Evolutionary conservation across 2,797 vertebrate genomes (phyloP).

Genomic region (Propithecus deckenii): DNA sequence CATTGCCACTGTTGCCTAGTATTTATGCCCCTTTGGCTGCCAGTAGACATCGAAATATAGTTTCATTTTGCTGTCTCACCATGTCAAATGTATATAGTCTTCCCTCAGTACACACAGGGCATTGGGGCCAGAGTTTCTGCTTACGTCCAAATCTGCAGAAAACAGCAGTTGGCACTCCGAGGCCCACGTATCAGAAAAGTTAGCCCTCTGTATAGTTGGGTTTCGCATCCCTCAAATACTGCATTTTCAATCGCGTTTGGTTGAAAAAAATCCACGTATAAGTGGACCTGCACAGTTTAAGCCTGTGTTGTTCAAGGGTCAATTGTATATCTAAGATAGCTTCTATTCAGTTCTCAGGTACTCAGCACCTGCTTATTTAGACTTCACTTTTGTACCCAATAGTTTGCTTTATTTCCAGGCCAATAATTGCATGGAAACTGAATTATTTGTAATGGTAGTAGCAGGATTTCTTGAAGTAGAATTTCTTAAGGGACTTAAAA

Average conservation of each 20-base stretch:
- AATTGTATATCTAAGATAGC: neutral
- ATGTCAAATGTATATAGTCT: neutral
- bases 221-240: neutral
- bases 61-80: neutral
- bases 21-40: neutral
- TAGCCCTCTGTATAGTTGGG: neutral
- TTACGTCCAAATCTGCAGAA: neutral
- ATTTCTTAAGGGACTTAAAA: neutral
- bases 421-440: neutral
- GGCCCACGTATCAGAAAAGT: too few species aligned
- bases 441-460: neutral
- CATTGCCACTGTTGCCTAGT: neutral
- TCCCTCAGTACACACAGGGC: neutral
- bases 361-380: neutral
- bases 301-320: neutral
- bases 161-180: neutral
- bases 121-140: neutral
- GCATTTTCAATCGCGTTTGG: neutral
- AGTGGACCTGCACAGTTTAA: neutral
- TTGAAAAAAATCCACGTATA: neutral
- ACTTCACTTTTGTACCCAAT: neutral
- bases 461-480: neutral
- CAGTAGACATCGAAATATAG: conserved; percentile 24
- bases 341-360: neutral
- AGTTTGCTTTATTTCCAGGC: neutral